Conservation (phyloP, 2,113 vertebrate species). For the Synodontis membranacea region DNA sequence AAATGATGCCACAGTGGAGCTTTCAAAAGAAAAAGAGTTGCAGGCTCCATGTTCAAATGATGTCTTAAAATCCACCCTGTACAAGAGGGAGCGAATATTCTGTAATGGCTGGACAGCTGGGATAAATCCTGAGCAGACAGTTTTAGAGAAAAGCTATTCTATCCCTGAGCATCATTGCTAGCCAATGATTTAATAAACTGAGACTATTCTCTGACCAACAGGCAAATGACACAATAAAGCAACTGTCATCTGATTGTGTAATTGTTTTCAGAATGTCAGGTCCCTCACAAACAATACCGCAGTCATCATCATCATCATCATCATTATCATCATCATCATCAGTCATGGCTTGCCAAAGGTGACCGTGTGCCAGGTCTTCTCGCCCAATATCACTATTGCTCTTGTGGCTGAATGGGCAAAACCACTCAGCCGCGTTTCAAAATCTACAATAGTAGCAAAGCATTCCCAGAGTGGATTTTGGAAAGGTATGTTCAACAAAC, state of each 20-base stretch:
- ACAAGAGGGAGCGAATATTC: neutral
- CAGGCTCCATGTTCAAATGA: neutral
- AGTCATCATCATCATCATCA: neutral
- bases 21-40: neutral
- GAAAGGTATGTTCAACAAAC: neutral
- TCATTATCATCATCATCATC: neutral
- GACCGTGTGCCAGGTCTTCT: neutral
- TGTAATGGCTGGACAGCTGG: neutral
- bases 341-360: neutral
- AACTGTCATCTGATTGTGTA: neutral
- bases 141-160: neutral
- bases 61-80: neutral
- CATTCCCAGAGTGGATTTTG: neutral
- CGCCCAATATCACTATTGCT: neutral
- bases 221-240: neutral
- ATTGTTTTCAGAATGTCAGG: neutral
- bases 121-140: neutral
- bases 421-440: neutral
- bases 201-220: neutral
- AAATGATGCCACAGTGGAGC: slow-evolving; percentile 4
- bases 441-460: neutral
- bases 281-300: neutral
- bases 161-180: neutral
- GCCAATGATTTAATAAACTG: neutral
- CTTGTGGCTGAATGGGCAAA: neutral